phyloP scores from a whole-genome alignment of 2,797 vertebrate species.

The Sebastes diploproa region DNA sequence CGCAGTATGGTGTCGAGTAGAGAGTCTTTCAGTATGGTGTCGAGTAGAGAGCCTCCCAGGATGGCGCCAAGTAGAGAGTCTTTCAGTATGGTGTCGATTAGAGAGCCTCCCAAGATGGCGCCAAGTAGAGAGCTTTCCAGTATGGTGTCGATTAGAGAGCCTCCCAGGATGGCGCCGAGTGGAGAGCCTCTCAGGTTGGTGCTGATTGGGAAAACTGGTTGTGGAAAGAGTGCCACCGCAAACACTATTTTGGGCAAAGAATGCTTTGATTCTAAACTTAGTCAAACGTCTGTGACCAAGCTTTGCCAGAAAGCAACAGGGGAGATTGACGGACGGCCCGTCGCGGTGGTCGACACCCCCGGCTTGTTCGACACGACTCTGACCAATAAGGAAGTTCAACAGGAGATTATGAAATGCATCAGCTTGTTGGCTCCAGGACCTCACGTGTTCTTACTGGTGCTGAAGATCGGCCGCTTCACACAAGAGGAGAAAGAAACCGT shows the following conservation, averaged over 20 bases:
- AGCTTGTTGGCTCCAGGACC: constrained; percentile 46
- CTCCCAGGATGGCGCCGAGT: rapidly evolving
- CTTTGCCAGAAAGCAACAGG: constrained; percentile 12
- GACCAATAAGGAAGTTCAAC: neutral
- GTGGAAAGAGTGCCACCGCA: constrained; percentile 54
- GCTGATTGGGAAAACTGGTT: constrained; percentile 47
- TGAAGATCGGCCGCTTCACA: constrained; percentile 40
- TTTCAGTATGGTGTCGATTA: neutral
- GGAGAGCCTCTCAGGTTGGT: constrained; percentile 34
- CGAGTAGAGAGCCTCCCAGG: rapidly evolving
- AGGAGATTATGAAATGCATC: constrained; percentile 43
- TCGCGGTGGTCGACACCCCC: constrained; percentile 42
- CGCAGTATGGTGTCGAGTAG: rapidly evolving
- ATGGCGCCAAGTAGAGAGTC: rapidly evolving
- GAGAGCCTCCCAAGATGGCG: rapidly evolving
- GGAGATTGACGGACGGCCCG: neutral
- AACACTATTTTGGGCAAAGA: constrained; percentile 42
- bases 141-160: rapidly evolving
- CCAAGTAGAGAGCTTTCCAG: rapidly evolving
- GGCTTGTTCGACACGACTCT: constrained; percentile 42
- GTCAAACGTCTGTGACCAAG: constrained; percentile 8
- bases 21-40: neutral
- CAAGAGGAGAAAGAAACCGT: constrained; percentile 16
- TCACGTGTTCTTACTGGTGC: constrained; percentile 49
- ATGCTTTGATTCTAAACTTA: neutral